Conservation (phyloP, 2,888 invertebrate species). For the Ectemnius continuus region DNA sequence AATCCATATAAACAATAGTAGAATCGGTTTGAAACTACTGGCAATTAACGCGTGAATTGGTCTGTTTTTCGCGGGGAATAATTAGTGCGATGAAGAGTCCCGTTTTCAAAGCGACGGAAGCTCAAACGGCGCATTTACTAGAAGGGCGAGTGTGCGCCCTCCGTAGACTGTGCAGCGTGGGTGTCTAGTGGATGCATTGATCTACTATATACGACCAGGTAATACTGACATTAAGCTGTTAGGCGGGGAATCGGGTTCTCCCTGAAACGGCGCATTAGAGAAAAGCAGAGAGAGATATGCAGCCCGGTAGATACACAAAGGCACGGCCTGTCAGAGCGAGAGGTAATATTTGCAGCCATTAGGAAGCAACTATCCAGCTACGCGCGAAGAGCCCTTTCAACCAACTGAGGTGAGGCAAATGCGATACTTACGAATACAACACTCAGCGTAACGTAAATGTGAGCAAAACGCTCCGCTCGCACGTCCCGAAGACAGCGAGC, state of each 20-base stretch:
- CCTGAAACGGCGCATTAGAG: constrained; percentile 16
- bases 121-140: no score
- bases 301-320: constrained; percentile 29
- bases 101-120: no score
- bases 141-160: no score
- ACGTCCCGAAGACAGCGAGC: neutral
- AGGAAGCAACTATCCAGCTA: constrained; percentile 54
- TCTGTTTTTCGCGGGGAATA: no score
- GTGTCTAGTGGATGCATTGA: constrained; percentile 1
- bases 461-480: constrained; percentile 16
- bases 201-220: constrained; percentile 27
- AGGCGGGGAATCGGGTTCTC: constrained; percentile 25
- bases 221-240: constrained; percentile 48
- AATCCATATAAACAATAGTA: no score
- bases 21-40: no score
- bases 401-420: constrained; percentile 39
- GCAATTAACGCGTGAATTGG: no score
- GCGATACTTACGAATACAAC: constrained; percentile 32
- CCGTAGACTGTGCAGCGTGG: neutral
- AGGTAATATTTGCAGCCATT: constrained; percentile 54
- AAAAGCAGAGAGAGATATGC: constrained; percentile 10
- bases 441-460: constrained; percentile 36
- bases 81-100: no score
- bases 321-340: constrained; percentile 16
- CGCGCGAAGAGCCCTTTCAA: constrained; percentile 51